These are phyloP conservation scores for Eupristina koningsbergeri DNA, from an alignment of 1,140 invertebrate genomes.

Conservation along the genomic window DNA sequence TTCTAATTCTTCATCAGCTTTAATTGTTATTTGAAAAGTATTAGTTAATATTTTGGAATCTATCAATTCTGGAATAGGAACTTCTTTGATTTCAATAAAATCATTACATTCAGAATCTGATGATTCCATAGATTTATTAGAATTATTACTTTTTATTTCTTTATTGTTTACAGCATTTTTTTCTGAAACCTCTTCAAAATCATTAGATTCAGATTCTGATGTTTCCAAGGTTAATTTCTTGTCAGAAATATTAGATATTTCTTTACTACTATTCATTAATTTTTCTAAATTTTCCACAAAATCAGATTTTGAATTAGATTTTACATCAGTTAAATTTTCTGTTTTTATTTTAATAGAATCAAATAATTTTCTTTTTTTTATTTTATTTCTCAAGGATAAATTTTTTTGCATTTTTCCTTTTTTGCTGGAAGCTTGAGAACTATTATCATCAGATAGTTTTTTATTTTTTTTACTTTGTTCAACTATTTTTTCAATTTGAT, in stretches of 20 bases:
- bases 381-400: slow-evolving; percentile 59
- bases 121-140: slow-evolving; percentile 49
- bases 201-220: slow-evolving; percentile 70
- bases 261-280: slow-evolving; percentile 41
- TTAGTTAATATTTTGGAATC: slow-evolving; percentile 13
- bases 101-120: slow-evolving; percentile 71
- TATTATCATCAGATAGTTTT: slow-evolving; percentile 33
- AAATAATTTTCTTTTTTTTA: slow-evolving; percentile 55
- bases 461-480: slow-evolving; percentile 73
- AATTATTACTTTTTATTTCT: slow-evolving; percentile 34
- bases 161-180: slow-evolving; percentile 44
- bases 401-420: slow-evolving; percentile 52
- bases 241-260: slow-evolving; percentile 33
- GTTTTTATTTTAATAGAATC: neutral
- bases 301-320: slow-evolving; percentile 56
- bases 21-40: slow-evolving; percentile 63
- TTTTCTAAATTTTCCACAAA: slow-evolving; percentile 53
- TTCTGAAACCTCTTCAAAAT: slow-evolving; percentile 57
- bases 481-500: slow-evolving; percentile 76
- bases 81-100: slow-evolving; percentile 66
- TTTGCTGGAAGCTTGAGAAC: slow-evolving; percentile 29
- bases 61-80: slow-evolving; percentile 52
- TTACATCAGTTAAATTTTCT: slow-evolving; percentile 2
- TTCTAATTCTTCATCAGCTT: slow-evolving; percentile 63
- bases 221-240: slow-evolving; percentile 51